phyloP scores from a whole-genome alignment of 2,888 invertebrate species.

The Gnatocerus cornutus region DNA sequence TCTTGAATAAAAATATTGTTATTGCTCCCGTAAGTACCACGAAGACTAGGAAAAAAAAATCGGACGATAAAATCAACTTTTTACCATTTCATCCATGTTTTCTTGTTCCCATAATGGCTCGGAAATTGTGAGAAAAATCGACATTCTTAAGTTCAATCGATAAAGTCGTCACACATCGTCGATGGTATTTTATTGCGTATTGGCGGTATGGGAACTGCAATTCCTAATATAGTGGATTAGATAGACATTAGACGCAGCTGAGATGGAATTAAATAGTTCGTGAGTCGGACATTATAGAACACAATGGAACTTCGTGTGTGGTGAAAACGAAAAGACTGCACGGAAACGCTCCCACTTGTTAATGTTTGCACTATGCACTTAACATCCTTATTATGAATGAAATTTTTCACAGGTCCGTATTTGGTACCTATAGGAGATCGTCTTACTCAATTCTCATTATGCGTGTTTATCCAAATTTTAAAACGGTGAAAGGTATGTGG shows the following conservation, averaged over 20 bases:
- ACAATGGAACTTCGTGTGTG: conserved; percentile 67
- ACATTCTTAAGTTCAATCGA: conserved; percentile 24
- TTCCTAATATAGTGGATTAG: conserved; percentile 49
- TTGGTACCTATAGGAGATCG: conserved; percentile 3
- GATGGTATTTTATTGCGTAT: conserved; percentile 47
- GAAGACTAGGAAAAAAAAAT: conserved; percentile 9
- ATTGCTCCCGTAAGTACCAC: conserved; percentile 20
- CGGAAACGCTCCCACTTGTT: conserved; percentile 61
- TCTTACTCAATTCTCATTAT: neutral
- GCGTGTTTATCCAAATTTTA: neutral
- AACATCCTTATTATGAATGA: conserved; percentile 40
- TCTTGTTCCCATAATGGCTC: conserved; percentile 15
- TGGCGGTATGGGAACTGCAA: conserved; percentile 43
- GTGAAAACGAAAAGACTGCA: conserved; percentile 63
- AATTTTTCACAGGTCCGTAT: conserved; percentile 25
- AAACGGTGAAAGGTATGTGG: neutral
- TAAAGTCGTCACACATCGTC: conserved; percentile 43
- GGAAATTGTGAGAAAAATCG: conserved; percentile 43
- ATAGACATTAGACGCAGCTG: conserved; percentile 48
- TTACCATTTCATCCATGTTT: conserved; percentile 18
- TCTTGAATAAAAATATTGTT: conserved; percentile 24
- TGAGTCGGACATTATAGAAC: conserved; percentile 65
- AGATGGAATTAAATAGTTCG: conserved; percentile 59
- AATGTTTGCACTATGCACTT: conserved; percentile 55
- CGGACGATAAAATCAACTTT: conserved; percentile 26